phyloP scores from a whole-genome alignment of 2,797 vertebrate genomes.

The Scyliorhinus canicula region DNA sequence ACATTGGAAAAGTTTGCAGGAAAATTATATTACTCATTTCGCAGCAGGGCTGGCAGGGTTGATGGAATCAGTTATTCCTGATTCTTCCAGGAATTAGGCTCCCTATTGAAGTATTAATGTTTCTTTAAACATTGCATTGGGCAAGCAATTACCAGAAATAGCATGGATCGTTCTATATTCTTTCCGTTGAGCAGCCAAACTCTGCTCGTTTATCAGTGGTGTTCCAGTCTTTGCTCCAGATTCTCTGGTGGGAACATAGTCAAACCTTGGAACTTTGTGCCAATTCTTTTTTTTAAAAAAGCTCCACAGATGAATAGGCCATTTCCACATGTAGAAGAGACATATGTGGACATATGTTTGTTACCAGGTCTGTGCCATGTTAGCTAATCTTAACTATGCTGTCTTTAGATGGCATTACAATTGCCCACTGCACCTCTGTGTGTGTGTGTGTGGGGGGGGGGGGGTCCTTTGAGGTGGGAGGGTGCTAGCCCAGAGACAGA shows the following conservation, averaged over 20 bases:
- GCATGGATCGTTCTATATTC: not conserved
- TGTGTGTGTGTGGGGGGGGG: too few relatives aligned
- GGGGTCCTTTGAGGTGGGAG: too few relatives aligned
- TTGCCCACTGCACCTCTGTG: not conserved
- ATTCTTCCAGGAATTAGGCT: not conserved
- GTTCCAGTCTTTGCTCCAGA: not conserved
- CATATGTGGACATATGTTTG: not conserved
- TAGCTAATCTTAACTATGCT: not conserved
- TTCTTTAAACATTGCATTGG: not conserved
- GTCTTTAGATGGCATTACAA: not conserved
- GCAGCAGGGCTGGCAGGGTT: not conserved
- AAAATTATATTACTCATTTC: not conserved
- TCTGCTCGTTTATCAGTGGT: not conserved
- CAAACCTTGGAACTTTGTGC: not conserved
- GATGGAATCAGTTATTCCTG: not conserved
- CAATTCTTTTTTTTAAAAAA: not conserved
- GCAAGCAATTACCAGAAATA: not conserved
- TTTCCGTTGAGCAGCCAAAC: not conserved
- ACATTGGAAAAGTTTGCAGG: not conserved
- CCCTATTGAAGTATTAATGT: not conserved
- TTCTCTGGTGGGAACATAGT: not conserved
- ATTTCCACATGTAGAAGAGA: not conserved
- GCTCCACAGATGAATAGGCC: not conserved
- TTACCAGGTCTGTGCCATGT: not conserved
- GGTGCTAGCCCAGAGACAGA: too few relatives aligned